phyloP scores from a whole-genome alignment of 1,140 invertebrate species.

The Neotoxoptera formosana region DNA sequence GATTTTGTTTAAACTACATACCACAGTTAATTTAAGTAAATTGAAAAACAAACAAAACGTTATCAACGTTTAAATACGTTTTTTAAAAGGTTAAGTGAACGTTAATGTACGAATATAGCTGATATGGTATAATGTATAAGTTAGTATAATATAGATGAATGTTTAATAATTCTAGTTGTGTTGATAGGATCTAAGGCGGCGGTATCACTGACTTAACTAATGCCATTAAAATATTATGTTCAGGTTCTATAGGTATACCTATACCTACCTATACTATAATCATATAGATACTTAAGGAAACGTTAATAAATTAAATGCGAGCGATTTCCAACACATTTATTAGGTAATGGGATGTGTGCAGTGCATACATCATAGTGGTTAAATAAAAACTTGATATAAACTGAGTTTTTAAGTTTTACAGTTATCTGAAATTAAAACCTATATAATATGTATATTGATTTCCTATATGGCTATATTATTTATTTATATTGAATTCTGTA shows the following conservation, averaged over 20 bases:
- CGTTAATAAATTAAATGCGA: background rate
- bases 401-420: slow-evolving; percentile 16
- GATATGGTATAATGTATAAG: background rate
- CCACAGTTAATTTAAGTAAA: background rate
- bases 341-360: background rate
- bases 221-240: background rate
- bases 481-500: background rate
- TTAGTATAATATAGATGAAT: background rate
- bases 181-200: background rate
- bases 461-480: background rate
- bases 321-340: background rate
- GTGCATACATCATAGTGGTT: background rate
- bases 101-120: background rate
- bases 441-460: background rate
- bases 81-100: background rate
- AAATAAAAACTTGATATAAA: slow-evolving; percentile 23
- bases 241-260: background rate
- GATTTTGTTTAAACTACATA: background rate
- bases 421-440: slow-evolving; percentile 5
- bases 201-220: background rate
- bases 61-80: background rate
- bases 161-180: background rate
- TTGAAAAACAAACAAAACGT: background rate
- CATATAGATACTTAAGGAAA: background rate
- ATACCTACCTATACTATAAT: background rate